phyloP scores from a whole-genome alignment of 37 sponge, comb jelly and placozoan species.

The Aphrocallistes beatrix region DNA sequence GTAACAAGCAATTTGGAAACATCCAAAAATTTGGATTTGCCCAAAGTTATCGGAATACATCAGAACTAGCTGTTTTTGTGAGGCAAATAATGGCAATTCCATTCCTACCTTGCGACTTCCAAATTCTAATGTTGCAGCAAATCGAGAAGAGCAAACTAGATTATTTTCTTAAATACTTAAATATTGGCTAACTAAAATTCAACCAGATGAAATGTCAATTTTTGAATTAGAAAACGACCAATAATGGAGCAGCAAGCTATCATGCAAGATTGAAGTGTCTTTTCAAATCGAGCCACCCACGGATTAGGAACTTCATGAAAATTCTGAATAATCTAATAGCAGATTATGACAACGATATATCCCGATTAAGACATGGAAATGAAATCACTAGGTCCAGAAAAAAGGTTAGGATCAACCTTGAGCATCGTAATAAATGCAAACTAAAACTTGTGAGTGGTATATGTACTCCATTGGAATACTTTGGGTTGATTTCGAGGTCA shows the following conservation, averaged over 20 bases:
- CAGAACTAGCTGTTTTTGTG: neutral
- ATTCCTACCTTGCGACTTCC: neutral
- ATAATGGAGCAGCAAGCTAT: slow-evolving; percentile 16
- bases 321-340: neutral
- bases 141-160: slow-evolving; percentile 7
- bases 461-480: neutral
- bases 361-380: neutral
- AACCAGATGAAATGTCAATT: neutral
- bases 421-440: slow-evolving; percentile 17
- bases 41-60: neutral
- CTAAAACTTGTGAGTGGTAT: neutral
- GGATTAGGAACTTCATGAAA: neutral
- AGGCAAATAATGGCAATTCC: slow-evolving; percentile 12
- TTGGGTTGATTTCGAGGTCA: neutral
- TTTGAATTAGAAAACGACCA: neutral
- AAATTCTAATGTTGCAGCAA: neutral
- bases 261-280: neutral
- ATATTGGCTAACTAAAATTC: slow-evolving; percentile 9
- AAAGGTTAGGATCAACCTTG: slow-evolving; percentile 17
- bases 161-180: neutral
- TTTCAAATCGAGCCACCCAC: neutral
- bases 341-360: slow-evolving; percentile 13
- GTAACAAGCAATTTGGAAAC: slow-evolving; percentile 11
- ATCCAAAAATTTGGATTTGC: slow-evolving; percentile 5
- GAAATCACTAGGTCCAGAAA: slow-evolving; percentile 6